These are phyloP conservation scores for Oriolus oriolus DNA, from an alignment of 2,113 vertebrate species.

Conservation along the genomic window DNA sequence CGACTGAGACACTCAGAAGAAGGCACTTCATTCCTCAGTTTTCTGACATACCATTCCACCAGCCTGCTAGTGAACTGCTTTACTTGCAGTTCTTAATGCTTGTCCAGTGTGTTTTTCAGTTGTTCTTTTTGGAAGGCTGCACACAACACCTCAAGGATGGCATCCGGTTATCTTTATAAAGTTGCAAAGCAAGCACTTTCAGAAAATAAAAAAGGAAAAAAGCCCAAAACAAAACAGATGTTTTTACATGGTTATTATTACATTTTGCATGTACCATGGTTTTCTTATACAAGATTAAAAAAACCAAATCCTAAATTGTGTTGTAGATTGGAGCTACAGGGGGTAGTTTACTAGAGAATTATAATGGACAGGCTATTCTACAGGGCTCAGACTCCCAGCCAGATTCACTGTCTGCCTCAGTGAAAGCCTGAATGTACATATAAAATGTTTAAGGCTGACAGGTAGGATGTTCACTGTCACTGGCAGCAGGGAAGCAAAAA, in stretches of 20 bases:
- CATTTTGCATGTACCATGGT: not conserved
- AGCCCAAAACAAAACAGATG: not conserved
- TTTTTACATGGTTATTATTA: not conserved
- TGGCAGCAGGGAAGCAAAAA: not conserved
- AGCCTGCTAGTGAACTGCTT: not conserved
- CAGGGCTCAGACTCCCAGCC: not conserved
- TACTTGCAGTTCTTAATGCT: slow-evolving; percentile 24
- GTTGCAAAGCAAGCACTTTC: not conserved
- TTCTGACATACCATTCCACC: not conserved
- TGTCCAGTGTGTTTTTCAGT: not conserved
- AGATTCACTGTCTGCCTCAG: not conserved
- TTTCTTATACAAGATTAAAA: not conserved
- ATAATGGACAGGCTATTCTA: not conserved
- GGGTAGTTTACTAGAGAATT: slow-evolving; percentile 1
- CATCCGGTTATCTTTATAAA: not conserved
- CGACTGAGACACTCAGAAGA: not conserved
- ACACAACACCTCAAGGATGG: not conserved
- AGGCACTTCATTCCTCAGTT: not conserved
- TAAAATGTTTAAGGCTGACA: slow-evolving; percentile 15
- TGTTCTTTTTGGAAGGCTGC: slow-evolving; percentile 40
- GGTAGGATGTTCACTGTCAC: not conserved
- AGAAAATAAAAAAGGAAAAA: not conserved
- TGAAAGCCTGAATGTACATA: not conserved
- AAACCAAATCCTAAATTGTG: not conserved
- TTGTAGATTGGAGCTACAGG: not conserved